These are phyloP conservation scores for Thamnophis elegans DNA, from an alignment of 2,797 vertebrate genomes.

Conservation along the genomic window DNA sequence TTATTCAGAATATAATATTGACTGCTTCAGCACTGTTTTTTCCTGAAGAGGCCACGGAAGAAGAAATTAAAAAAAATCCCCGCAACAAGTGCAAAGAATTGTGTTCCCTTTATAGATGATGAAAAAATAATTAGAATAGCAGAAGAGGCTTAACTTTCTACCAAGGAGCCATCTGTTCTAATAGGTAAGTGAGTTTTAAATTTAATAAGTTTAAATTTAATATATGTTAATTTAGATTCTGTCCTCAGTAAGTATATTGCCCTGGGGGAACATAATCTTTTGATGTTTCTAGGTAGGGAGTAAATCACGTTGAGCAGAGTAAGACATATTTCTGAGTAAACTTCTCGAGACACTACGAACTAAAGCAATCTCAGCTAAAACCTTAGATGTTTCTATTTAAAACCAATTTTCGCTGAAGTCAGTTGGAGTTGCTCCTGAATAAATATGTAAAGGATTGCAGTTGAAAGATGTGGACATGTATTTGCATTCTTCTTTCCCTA, in stretches of 20 bases:
- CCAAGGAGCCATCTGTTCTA: background rate
- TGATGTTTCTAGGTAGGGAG: background rate
- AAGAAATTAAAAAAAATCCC: conserved; percentile 62
- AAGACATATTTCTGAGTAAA: background rate
- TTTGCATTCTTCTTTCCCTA: background rate
- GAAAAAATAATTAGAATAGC: conserved; percentile 35
- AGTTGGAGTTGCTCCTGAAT: background rate
- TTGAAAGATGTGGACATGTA: background rate
- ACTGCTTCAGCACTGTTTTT: conserved; percentile 43
- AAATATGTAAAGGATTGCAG: background rate
- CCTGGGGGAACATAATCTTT: background rate
- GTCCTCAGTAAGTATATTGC: background rate
- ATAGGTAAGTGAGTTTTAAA: background rate
- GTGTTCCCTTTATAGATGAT: conserved; percentile 34
- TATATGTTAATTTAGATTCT: background rate
- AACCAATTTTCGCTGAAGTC: too few species aligned
- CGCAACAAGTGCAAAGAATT: conserved; percentile 31
- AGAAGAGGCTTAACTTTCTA: conserved; percentile 10
- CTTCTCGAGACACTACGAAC: background rate
- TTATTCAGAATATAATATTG: conserved; percentile 43
- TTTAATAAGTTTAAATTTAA: background rate
- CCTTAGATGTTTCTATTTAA: background rate
- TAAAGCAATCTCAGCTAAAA: background rate
- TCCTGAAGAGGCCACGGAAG: conserved; percentile 58
- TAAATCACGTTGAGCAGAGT: background rate